These are phyloP conservation scores for Periphyllus acericola DNA, from an alignment of 2,888 invertebrate species.

Conservation along the genomic window DNA sequence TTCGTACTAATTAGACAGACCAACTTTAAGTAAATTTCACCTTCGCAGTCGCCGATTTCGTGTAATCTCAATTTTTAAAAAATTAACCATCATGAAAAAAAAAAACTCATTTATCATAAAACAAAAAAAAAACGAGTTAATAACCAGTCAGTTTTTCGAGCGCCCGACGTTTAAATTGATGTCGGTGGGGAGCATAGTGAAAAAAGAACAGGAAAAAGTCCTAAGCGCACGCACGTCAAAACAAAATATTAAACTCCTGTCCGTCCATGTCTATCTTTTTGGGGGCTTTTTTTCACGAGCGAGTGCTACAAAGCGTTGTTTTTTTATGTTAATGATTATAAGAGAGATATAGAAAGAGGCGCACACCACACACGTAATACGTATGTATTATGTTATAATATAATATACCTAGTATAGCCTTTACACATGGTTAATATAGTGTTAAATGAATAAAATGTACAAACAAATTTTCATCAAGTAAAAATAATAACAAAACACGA, in stretches of 20 bases:
- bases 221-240: slow-evolving; percentile 36
- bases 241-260: slow-evolving; percentile 42
- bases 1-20: neutral
- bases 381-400: no score
- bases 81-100: slow-evolving; percentile 27
- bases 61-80: neutral
- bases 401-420: neutral
- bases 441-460: slow-evolving; percentile 15
- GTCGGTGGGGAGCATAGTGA: neutral
- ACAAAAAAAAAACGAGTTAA: slow-evolving; percentile 31
- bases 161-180: slow-evolving; percentile 52
- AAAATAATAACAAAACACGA: slow-evolving; percentile 3
- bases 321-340: slow-evolving; percentile 18
- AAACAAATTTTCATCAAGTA: slow-evolving; percentile 4
- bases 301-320: slow-evolving; percentile 31
- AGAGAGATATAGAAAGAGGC: slow-evolving; percentile 20
- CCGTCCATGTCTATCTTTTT: neutral
- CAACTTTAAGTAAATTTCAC: slow-evolving; percentile 2
- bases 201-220: slow-evolving; percentile 3
- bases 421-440: slow-evolving; percentile 18
- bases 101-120: slow-evolving; percentile 50
- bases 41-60: neutral
- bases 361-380: neutral
- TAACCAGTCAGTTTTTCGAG: slow-evolving; percentile 42
- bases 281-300: slow-evolving; percentile 6